phyloP scores from a whole-genome alignment of 92 coral and sea anemone species.

The Muricea muricata region DNA sequence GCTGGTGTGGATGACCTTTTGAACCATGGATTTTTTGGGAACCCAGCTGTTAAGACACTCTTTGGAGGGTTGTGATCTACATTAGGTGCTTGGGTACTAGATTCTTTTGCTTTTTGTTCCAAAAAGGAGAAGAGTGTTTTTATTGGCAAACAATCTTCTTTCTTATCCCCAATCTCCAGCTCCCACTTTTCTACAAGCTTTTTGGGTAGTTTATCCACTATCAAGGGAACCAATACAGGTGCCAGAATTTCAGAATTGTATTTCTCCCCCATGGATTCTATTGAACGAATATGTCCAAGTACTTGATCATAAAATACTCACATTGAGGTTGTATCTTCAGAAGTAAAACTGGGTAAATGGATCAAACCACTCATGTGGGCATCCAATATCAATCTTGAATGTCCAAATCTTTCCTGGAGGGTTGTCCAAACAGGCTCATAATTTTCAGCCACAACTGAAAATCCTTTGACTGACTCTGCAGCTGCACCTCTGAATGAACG shows the following conservation, averaged over 20 bases:
- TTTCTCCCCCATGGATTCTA: conserved; percentile 35
- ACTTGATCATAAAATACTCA: conserved; percentile 45
- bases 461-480: conserved; percentile 43
- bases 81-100: not conserved
- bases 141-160: not conserved
- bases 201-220: conserved; percentile 8
- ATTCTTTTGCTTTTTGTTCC: conserved; percentile 22
- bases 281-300: conserved; percentile 32
- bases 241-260: conserved; percentile 20
- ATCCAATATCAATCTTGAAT: conserved; percentile 51
- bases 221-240: conserved; percentile 12
- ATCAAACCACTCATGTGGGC: conserved; percentile 44
- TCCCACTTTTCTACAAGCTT: conserved; percentile 12
- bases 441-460: conserved; percentile 30
- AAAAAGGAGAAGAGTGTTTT: not conserved
- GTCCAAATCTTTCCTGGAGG: conserved; percentile 50
- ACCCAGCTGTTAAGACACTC: not conserved
- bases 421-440: conserved; percentile 30
- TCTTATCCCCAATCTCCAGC: conserved; percentile 3
- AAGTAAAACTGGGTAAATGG: not conserved
- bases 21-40: not conserved
- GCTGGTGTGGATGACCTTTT: conserved; percentile 3
- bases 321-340: conserved; percentile 37
- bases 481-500: conserved; percentile 47
- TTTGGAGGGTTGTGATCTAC: conserved; percentile 4